Evolutionary conservation across 2,888 invertebrate species (phyloP).

Genomic region (Sceliomorpha sp.): DNA sequence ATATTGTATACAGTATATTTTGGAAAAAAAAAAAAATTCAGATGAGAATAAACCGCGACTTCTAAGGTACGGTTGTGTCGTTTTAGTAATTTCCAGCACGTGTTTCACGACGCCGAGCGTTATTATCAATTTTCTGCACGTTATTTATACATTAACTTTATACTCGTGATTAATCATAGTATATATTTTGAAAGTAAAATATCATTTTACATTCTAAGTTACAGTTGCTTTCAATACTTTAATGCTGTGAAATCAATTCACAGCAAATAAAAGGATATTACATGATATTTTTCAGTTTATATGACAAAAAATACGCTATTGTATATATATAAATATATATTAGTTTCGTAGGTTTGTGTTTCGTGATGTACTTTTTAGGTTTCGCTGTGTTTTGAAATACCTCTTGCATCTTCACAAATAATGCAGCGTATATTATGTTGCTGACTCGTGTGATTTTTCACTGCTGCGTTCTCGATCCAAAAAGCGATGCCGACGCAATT

Average conservation of each 20-base stretch:
- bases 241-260: no score
- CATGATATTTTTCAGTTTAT: constrained; percentile 18
- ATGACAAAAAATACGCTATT: constrained; percentile 26
- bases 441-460: no score
- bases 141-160: constrained; percentile 5
- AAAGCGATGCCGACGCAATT: no score
- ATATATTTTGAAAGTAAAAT: not conserved
- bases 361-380: constrained; percentile 52
- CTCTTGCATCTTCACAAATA: not conserved
- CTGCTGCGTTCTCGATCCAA: no score
- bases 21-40: constrained; percentile 72
- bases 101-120: not conserved
- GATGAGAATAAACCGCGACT: constrained; percentile 72
- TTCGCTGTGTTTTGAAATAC: constrained; percentile 21
- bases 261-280: not conserved
- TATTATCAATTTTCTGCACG: not conserved
- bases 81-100: constrained; percentile 18
- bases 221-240: no score
- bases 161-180: not conserved
- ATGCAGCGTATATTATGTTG: constrained; percentile 34
- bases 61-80: constrained; percentile 19
- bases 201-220: not conserved
- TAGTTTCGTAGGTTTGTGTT: constrained; percentile 43
- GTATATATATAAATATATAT: constrained; percentile 28
- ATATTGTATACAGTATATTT: constrained; percentile 80